Percentiles rank a stretch among this genome's conserved stretches.
These are phyloP conservation scores for Burhinus bistriatus DNA, from an alignment of 2,113 vertebrate species.

Conservation along the genomic window DNA sequence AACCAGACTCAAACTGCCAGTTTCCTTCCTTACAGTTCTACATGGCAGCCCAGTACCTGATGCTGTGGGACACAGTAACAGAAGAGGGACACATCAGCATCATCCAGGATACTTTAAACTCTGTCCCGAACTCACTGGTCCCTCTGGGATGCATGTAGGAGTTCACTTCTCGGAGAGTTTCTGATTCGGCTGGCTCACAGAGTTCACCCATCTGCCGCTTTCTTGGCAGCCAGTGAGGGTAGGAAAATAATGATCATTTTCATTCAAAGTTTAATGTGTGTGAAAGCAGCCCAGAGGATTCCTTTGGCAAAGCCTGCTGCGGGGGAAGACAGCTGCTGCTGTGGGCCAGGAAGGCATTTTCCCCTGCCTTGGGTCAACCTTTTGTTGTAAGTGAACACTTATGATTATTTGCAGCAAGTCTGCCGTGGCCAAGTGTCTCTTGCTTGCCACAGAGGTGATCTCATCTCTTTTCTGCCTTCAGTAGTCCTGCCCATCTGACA, in stretches of 20 bases:
- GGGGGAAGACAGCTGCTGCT: neutral
- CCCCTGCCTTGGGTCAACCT: neutral
- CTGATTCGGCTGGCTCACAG: neutral
- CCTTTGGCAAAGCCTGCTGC: neutral
- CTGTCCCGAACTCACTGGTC: fast-evolving
- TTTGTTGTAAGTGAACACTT: fast-evolving
- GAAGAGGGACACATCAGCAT: neutral
- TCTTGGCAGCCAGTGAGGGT: neutral
- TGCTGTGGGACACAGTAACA: neutral
- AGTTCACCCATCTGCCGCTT: neutral
- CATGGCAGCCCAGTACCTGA: neutral
- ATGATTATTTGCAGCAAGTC: neutral
- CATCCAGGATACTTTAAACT: neutral
- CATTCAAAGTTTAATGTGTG: neutral
- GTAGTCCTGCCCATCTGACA: neutral
- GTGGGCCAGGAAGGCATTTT: neutral
- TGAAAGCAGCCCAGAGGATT: neutral
- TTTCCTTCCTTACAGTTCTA: neutral
- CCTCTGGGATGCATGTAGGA: neutral
- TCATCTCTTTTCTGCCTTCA: neutral
- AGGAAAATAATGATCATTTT: neutral
- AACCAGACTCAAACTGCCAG: neutral
- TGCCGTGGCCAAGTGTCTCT: fast-evolving
- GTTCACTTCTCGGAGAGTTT: neutral
- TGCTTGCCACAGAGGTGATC: fast-evolving